These are phyloP conservation scores for Calidris pygmaea DNA, from an alignment of 2,113 vertebrate species.

Conservation along the genomic window DNA sequence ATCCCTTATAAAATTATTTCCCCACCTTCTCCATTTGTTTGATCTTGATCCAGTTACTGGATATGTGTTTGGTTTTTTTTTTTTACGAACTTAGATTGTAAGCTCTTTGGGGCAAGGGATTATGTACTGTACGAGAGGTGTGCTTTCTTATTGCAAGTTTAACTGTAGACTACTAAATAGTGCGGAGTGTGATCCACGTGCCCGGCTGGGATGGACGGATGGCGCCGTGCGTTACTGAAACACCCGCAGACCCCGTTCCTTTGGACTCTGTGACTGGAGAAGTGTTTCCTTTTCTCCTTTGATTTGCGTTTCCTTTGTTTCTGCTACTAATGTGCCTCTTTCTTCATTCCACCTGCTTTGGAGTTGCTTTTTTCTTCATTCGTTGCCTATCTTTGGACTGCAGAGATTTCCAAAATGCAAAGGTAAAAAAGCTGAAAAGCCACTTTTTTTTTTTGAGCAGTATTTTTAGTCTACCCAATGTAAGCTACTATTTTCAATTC, in stretches of 20 bases:
- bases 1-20: neutral
- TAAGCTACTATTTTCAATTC: neutral
- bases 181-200: neutral
- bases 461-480: neutral
- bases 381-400: neutral
- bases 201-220: neutral
- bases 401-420: neutral
- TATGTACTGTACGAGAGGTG: neutral
- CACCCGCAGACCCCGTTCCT: neutral
- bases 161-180: neutral
- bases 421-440: conserved; percentile 11
- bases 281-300: neutral
- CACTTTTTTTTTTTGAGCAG: neutral
- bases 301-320: neutral
- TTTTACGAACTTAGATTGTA: conserved; percentile 34
- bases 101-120: conserved; percentile 36
- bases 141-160: neutral
- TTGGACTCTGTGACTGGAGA: neutral
- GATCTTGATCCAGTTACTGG: neutral
- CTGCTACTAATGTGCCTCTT: neutral
- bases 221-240: neutral
- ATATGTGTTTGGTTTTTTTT: neutral
- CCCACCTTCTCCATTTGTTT: neutral
- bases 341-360: neutral
- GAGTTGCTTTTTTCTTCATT: neutral